These are phyloP conservation scores for Drosophila serrata DNA, from an alignment of 1,140 invertebrate species.

Conservation along the genomic window DNA sequence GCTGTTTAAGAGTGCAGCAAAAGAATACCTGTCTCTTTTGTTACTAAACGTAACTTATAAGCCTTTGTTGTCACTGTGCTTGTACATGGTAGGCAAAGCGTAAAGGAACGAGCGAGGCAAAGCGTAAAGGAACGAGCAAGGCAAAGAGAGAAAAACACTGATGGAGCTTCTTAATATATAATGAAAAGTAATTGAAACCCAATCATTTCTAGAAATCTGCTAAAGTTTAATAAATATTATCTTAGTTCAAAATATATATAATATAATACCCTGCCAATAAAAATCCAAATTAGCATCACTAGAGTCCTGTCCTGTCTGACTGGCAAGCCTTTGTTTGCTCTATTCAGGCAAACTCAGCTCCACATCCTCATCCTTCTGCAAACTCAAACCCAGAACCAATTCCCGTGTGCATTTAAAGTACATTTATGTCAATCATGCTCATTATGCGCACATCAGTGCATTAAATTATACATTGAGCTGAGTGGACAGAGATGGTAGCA, in stretches of 20 bases:
- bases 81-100: neutral
- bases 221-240: neutral
- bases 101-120: neutral
- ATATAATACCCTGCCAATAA: neutral
- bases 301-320: neutral
- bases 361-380: neutral
- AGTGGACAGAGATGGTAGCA: constrained; percentile 2
- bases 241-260: neutral
- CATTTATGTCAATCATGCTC: constrained; percentile 82
- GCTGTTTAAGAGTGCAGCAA: no score
- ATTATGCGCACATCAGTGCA: constrained; percentile 80
- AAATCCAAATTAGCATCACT: constrained; percentile 12
- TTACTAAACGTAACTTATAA: neutral
- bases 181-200: neutral
- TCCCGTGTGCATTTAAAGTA: constrained; percentile 78
- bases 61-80: neutral
- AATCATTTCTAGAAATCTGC: accelerated
- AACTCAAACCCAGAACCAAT: constrained; percentile 1
- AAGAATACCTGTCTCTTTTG: neutral
- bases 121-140: no score
- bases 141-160: no score
- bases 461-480: constrained; percentile 66
- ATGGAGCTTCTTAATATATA: no score
- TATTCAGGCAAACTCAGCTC: neutral
- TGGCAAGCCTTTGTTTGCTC: constrained; percentile 5